Percentiles rank a stretch among this genome's conserved stretches.
phyloP scores from a whole-genome alignment of 1,140 invertebrate species.

The Drosophila sulfurigaster region DNA sequence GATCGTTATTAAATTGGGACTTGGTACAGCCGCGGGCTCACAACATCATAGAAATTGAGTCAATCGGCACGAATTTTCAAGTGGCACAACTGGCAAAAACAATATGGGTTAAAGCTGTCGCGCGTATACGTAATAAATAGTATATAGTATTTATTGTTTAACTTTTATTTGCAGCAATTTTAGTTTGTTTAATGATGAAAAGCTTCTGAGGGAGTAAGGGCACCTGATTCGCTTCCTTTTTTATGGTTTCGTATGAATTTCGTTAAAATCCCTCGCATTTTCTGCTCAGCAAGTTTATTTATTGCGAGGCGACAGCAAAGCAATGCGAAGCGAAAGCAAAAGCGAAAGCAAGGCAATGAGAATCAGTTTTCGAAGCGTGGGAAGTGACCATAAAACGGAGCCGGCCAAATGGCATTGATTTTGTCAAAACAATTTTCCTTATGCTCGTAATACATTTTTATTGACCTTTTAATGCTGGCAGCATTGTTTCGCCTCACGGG shows the following conservation, averaged over 20 bases:
- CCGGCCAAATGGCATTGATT: conserved; percentile 44
- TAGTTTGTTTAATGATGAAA: conserved; percentile 52
- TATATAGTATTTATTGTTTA: conserved; percentile 20
- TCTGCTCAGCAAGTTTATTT: conserved; percentile 41
- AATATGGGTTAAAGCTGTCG: conserved; percentile 12
- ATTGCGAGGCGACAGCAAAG: conserved; percentile 31
- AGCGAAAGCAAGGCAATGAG: background rate
- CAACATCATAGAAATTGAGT: background rate
- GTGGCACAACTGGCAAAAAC: background rate
- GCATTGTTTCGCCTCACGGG: conserved; percentile 24
- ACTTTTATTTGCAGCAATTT: conserved; percentile 35
- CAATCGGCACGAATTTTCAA: conserved; percentile 26
- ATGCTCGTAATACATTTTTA: conserved; percentile 50
- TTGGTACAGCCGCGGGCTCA: background rate
- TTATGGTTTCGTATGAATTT: conserved; percentile 30
- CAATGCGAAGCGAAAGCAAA: background rate
- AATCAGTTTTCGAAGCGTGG: conserved; percentile 2
- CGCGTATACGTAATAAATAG: conserved; percentile 48
- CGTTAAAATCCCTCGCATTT: conserved; percentile 26
- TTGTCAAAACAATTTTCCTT: conserved; percentile 51
- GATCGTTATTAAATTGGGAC: conserved; percentile 8
- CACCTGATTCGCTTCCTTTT: conserved; percentile 18
- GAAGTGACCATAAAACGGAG: conserved; percentile 50
- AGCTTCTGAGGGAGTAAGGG: background rate
- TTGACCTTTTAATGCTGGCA: conserved; percentile 42